Conservation (phyloP, 2,797 vertebrate species). For the Meda fulgida region DNA sequence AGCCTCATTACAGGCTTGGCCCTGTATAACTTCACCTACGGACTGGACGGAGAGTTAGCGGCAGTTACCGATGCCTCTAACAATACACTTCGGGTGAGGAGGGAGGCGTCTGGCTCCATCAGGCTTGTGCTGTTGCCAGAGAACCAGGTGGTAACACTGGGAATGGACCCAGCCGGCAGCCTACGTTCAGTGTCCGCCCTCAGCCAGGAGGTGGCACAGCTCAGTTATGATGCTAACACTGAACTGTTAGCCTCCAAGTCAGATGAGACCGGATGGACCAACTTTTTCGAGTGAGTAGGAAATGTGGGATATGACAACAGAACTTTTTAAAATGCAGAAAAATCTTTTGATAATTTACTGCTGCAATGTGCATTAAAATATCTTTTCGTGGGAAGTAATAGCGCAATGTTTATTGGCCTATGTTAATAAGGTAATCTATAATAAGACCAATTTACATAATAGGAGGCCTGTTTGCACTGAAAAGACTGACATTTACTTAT, state of each 20-base stretch:
- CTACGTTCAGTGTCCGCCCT: conserved; percentile 87
- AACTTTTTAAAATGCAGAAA: neutral
- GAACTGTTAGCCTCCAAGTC: conserved; percentile 88
- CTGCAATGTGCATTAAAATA: neutral
- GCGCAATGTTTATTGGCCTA: neutral
- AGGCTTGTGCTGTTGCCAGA: conserved; percentile 87
- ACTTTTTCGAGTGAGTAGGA: conserved; percentile 87
- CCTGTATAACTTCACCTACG: conserved; percentile 88
- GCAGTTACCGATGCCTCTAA: conserved; percentile 85
- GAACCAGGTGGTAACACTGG: conserved; percentile 87
- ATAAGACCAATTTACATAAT: neutral
- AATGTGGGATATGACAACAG: neutral
- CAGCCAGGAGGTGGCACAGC: conserved; percentile 85
- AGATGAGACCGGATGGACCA: conserved; percentile 90
- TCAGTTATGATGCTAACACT: conserved; percentile 85
- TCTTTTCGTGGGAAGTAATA: neutral
- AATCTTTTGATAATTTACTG: neutral
- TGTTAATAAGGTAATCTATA: conserved; percentile 1
- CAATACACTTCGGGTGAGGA: conserved; percentile 84
- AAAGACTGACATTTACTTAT: neutral
- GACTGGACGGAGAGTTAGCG: conserved; percentile 77
- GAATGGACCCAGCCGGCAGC: conserved; percentile 81
- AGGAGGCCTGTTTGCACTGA: neutral
- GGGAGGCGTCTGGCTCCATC: conserved; percentile 72
- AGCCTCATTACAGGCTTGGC: conserved; percentile 88